Base-by-base conservation (phyloP, 2,113 vertebrate genomes). In the Recurvirostra avosetta region DNA sequence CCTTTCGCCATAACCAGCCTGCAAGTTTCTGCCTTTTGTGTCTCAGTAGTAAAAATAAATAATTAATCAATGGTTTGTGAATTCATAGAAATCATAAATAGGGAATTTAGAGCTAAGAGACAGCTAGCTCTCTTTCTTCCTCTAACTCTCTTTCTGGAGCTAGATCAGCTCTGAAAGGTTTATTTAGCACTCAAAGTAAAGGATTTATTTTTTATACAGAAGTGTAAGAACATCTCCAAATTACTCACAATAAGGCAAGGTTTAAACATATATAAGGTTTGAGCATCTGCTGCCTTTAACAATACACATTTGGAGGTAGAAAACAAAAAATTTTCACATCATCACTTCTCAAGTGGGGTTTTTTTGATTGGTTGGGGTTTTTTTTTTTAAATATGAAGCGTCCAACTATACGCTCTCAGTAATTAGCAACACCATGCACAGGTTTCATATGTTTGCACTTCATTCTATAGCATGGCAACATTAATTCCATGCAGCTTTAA, bases 281-380 rank as follows among this genome's bases (percentile, higher is more conserved):
- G 38, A 91, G 18, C 40, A 62, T n/a, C 29, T 83, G 34, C 22
- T n/a, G 3, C 29, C 62, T 76, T 74, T 49, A 93, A 70, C 32
- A 58, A 80, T 23, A 55, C 4, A 47, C 0, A 2, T 67, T 59
- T 74, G 47, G 63, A 81, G 36, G n/a, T 3, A 41, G n/a, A 55
- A 75, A 92, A 61, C 6, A 84, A 43, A 43, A 87, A 65, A 30
- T 15, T 65, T 53, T 34, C 6, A 25, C 27, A 56, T 30, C n/a
- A 66, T 8, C 34, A 15, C 13, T 43, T 43, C 40, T 15, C 3
- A 73, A 91, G 17, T 25, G 20, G 12, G 1, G 0, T 1, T 11
- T 43, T 26, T 38, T 23, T 47, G 14, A 66, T 40, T 19, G 3
- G 18, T 50, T 86, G 25, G 6, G 53, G 1, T 4, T 16, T 79